Evolutionary conservation across 2,797 vertebrate species (phyloP).

Genomic region (Gobionotothen gibberifrons): DNA sequence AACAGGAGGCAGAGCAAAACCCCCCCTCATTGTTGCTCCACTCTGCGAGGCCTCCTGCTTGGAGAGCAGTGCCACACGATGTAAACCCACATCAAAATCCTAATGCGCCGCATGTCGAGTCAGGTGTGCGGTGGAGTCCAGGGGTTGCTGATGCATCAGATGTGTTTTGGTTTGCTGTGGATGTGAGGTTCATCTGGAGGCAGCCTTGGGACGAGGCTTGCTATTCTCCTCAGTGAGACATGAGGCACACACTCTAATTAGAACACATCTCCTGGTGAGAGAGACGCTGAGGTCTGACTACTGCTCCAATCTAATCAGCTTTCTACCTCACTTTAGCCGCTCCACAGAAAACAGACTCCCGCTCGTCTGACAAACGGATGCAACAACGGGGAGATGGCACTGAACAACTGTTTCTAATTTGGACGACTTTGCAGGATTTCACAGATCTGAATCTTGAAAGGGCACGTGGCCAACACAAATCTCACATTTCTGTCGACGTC

Average conservation of each 20-base stretch:
- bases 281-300: constrained; percentile 66
- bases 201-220: constrained; percentile 69
- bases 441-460: constrained; percentile 57
- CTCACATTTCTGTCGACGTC: constrained; percentile 30
- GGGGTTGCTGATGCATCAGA: constrained; percentile 61
- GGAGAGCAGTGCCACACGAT: constrained; percentile 12
- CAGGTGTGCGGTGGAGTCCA: constrained; percentile 57
- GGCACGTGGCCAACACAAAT: constrained; percentile 12
- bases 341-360: constrained; percentile 52
- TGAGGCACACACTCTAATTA: constrained; percentile 75
- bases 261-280: constrained; percentile 77
- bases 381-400: constrained; percentile 61
- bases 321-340: constrained; percentile 59
- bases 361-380: constrained; percentile 64
- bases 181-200: constrained; percentile 61
- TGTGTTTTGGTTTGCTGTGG: constrained; percentile 53
- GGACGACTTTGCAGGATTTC: constrained; percentile 54
- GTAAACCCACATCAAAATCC: constrained; percentile 37
- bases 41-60: constrained; percentile 15
- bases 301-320: constrained; percentile 71
- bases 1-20: not conserved
- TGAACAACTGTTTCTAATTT: constrained; percentile 65
- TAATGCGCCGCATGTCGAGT: constrained; percentile 46
- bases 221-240: constrained; percentile 73
- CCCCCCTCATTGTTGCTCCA: constrained; percentile 17